Conservation (phyloP, 2,888 invertebrate genomes). For the Drosophila robusta region DNA sequence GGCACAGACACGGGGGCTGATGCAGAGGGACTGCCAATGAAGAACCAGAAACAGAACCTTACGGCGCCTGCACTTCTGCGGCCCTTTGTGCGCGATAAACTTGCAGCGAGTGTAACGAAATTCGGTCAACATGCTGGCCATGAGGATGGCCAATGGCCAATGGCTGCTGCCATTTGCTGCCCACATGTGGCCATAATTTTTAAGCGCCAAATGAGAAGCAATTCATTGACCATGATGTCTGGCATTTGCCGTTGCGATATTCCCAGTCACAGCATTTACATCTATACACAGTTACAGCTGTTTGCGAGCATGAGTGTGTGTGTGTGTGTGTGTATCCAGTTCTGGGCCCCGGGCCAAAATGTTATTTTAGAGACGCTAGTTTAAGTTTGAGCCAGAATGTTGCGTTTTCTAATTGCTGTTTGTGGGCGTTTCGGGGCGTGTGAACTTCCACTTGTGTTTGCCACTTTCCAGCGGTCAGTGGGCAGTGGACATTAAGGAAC, state of each 20-base stretch:
- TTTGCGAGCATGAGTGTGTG: background rate
- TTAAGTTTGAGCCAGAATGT: conserved; percentile 45
- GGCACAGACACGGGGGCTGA: background rate
- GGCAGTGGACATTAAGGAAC: conserved; percentile 8
- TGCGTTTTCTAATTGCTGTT: conserved; percentile 62
- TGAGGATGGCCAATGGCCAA: conserved; percentile 43
- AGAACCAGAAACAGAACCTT: conserved; percentile 21
- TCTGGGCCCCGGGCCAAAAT: conserved; percentile 63
- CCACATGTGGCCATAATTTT: conserved; percentile 81
- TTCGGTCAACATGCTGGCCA: conserved; percentile 73
- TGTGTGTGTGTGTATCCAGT: conserved; percentile 26
- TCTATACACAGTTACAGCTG: conserved; percentile 30
- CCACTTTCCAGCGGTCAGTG: conserved; percentile 21
- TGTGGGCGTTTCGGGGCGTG: conserved; percentile 43
- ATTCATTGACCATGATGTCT: conserved; percentile 80
- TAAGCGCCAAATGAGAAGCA: conserved; percentile 79
- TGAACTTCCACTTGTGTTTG: conserved; percentile 38
- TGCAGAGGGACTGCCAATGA: conserved; percentile 22
- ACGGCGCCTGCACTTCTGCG: conserved; percentile 53
- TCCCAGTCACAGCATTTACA: conserved; percentile 52
- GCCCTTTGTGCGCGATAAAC: conserved; percentile 72
- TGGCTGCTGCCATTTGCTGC: conserved; percentile 55
- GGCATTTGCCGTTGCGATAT: conserved; percentile 63
- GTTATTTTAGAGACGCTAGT: conserved; percentile 51
- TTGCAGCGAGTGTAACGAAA: conserved; percentile 69